Evolutionary conservation across 2,797 vertebrate genomes (phyloP).

Genomic region (Rhinella marina): DNA sequence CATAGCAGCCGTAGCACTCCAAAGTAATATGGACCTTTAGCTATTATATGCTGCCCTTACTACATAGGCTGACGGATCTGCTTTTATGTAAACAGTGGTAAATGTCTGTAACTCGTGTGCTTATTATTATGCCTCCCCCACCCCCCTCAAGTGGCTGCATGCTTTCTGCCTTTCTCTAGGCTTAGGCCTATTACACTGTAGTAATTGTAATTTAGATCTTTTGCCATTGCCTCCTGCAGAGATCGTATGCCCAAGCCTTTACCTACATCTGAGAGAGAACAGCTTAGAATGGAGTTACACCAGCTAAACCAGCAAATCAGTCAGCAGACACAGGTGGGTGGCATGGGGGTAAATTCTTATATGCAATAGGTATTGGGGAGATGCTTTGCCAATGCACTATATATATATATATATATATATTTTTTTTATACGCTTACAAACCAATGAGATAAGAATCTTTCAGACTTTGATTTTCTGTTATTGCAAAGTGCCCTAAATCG

Average conservation of each 20-base stretch:
- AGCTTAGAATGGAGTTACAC: conserved; percentile 94
- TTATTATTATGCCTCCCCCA: too few species aligned
- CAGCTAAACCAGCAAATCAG: conserved; percentile 96
- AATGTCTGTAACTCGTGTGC: too few species aligned
- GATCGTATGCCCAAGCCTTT: conserved; percentile 79
- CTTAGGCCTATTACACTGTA: background rate
- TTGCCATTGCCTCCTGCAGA: conserved; percentile 61
- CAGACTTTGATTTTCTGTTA: background rate
- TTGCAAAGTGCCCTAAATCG: too few species aligned
- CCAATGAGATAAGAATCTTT: background rate
- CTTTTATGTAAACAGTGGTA: too few species aligned
- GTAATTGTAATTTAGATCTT: background rate
- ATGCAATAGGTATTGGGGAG: background rate
- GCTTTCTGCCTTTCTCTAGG: background rate
- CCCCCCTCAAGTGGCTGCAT: accelerated
- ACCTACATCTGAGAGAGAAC: conserved; percentile 87
- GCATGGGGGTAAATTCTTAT: conserved; percentile 82
- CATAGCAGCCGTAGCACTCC: too few species aligned
- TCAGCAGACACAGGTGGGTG: conserved; percentile 93
- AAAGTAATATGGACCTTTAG: too few species aligned
- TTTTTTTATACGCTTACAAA: background rate
- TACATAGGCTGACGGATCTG: too few species aligned
- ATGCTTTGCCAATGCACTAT: background rate
- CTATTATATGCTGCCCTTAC: too few species aligned
- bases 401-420: background rate